A percentile compares a stretch with the other conserved stretches of the same genome.
Conservation (phyloP, 2,888 invertebrate species). For the Pterobdella sp. region DNA sequence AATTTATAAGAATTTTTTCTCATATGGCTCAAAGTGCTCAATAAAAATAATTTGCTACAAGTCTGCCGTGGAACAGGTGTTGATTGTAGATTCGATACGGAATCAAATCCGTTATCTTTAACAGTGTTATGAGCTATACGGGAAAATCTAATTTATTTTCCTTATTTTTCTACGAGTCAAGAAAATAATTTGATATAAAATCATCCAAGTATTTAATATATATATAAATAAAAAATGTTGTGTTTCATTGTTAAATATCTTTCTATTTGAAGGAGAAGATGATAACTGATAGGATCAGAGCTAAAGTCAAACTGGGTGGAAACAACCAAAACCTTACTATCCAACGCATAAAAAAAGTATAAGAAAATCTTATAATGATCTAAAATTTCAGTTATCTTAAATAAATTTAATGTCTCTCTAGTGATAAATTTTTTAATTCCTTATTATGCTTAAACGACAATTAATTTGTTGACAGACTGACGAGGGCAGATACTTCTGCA, state of each 20-base stretch:
- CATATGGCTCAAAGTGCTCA: too few species aligned
- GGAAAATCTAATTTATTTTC: too few species aligned
- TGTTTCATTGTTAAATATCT: not conserved
- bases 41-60: too few species aligned
- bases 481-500: slow-evolving; percentile 34
- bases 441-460: not conserved
- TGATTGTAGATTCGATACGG: too few species aligned
- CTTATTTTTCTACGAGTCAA: not conserved
- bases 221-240: not conserved
- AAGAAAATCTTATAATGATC: not conserved
- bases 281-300: slow-evolving; percentile 26
- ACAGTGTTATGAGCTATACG: too few species aligned
- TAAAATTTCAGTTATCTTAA: not conserved
- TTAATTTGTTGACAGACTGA: not conserved
- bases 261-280: slow-evolving; percentile 27
- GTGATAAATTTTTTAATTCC: not conserved
- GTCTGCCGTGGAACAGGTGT: too few species aligned
- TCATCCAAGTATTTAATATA: not conserved
- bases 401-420: not conserved
- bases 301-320: slow-evolving; percentile 25
- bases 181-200: not conserved
- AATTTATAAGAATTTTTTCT: too few species aligned
- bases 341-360: slow-evolving; percentile 7
- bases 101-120: too few species aligned
- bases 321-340: slow-evolving; percentile 16